Base-by-base conservation (phyloP, 2,113 vertebrate species). In the Crotalus tigris region DNA sequence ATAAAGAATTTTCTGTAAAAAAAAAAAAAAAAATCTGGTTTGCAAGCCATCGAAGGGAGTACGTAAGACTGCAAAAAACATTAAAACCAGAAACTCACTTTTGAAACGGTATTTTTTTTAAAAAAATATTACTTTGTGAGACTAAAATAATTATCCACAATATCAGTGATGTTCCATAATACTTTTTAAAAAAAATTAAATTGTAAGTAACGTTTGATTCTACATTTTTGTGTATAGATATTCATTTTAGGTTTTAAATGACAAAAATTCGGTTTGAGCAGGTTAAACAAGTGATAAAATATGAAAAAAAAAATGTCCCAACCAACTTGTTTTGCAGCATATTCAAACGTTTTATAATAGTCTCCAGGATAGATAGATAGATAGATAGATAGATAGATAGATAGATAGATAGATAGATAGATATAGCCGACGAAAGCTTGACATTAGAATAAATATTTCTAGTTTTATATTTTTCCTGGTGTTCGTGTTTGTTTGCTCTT, bases 11-110 rank as follows among this genome's bases (percentile, higher is more conserved):
- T 89, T 1, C 21, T 33, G 44, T 81, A 0, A 8, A 39, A 88
- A 39, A 33, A 1, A 46, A 51, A 49, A 49, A 51, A 13, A 88
- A 94, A 91, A 94, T 91, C 58, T 93, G 39, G 49, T 92, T 91
- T 55, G 57, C 90, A 33, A 26, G 9, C 92, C 55, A 24, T 33
- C 51, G 0, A 69, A 46, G 17, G 55, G 49, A 89, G 13, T 90
- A 24, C 0, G 26, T 11, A 15, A 87, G 55, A 19, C 8, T 92
- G 26, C 33, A 69, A 29, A 53, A 87, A 91, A 29, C 46, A 1
- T 5, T 61, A 46, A 26, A 44, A 26, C 51, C n/a, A 86, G 39
- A 51, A 89, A 89, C 93, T 23, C 2, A 51, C 2, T 92, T 91
- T 92, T 26, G 11, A 55, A 51, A 10, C 86, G 29, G 0, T 64